Base-by-base conservation (phyloP, 1,140 invertebrate species). In the Halyomorpha halys region DNA sequence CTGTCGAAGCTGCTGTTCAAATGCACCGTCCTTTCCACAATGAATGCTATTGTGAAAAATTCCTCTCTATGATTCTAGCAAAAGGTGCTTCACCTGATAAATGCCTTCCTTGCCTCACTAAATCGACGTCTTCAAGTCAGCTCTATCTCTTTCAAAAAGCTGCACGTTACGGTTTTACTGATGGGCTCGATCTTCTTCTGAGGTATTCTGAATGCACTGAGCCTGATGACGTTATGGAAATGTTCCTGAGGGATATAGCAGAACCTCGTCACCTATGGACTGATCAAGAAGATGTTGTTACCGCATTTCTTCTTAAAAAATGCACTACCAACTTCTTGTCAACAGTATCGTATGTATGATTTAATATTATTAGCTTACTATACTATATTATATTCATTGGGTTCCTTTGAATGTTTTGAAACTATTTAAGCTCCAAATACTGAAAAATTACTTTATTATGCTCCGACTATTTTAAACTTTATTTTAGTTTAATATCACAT, bases 21-120 rank as follows among this genome's bases (percentile, higher is more conserved):
- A 23, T 21, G 19, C 63, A 65, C 44, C 56, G 21, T 16, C 16
- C 23, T 15, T n/a, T n/a, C 18, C 63, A 59, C 23, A 13, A 60
- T 11, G 44, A 47, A 19, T 65, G 63, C 44, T 45, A 65, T 23
- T 65, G 63, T 44, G 44, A 45, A 16, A n/a, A 49, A 16, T 25
- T 65, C n/a, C 59, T 65, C 34, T 11, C 23, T 25, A 56, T 23
- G 53, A 56, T 56, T 13, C 53, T 56, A 1, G 53, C 18, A 5
- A 56, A 25, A 56, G 53, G 53, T 2, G 53, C 23, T 27, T 56
- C 53, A 5, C 53, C 53, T 1, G 53, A 56, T 15, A 56, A 56
- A 25, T 11, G 19, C 6, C 53, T 16, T 56, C 19, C 14, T 9
- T 56, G 53, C 53, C 53, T 23, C 8, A 25, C 18, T 15, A 49